These are phyloP conservation scores for Sesia bembeciformis DNA, from an alignment of 2,888 invertebrate genomes.

Conservation along the genomic window DNA sequence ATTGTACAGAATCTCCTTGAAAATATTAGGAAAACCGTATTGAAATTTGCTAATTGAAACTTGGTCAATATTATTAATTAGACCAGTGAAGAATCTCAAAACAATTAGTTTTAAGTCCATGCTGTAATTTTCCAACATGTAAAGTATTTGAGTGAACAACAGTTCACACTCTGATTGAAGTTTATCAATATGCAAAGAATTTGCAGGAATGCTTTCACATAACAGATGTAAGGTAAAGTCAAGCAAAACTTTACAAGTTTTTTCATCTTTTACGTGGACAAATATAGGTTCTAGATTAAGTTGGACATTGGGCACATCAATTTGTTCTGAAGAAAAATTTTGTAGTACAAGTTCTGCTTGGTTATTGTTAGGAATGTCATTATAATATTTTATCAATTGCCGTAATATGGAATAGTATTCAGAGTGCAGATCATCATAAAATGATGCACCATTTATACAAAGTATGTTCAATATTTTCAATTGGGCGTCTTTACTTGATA, in stretches of 20 bases:
- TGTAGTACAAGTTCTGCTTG: slow-evolving; percentile 31
- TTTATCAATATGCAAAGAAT: slow-evolving; percentile 34
- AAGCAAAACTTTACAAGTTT: slow-evolving; percentile 45
- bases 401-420: slow-evolving; percentile 62
- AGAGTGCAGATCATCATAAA: slow-evolving; percentile 57
- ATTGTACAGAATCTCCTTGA: slow-evolving; percentile 27
- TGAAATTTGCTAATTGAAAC: slow-evolving; percentile 31
- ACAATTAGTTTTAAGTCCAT: slow-evolving; percentile 45
- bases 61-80: slow-evolving; percentile 41
- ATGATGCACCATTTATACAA: slow-evolving; percentile 60
- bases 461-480: slow-evolving; percentile 70
- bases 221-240: slow-evolving; percentile 45
- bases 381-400: slow-evolving; percentile 55
- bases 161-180: slow-evolving; percentile 22
- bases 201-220: slow-evolving; percentile 43
- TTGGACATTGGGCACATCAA: slow-evolving; percentile 42
- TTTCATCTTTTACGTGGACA: slow-evolving; percentile 41
- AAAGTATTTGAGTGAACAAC: slow-evolving; percentile 29
- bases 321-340: slow-evolving; percentile 58
- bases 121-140: slow-evolving; percentile 45
- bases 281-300: slow-evolving; percentile 54
- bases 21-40: slow-evolving; percentile 29
- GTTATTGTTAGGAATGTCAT: slow-evolving; percentile 19
- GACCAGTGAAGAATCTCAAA: slow-evolving; percentile 42
- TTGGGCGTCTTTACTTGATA: slow-evolving; percentile 69